phyloP scores from a whole-genome alignment of 2,797 vertebrate genomes.

The Trachops cirrhosus region DNA sequence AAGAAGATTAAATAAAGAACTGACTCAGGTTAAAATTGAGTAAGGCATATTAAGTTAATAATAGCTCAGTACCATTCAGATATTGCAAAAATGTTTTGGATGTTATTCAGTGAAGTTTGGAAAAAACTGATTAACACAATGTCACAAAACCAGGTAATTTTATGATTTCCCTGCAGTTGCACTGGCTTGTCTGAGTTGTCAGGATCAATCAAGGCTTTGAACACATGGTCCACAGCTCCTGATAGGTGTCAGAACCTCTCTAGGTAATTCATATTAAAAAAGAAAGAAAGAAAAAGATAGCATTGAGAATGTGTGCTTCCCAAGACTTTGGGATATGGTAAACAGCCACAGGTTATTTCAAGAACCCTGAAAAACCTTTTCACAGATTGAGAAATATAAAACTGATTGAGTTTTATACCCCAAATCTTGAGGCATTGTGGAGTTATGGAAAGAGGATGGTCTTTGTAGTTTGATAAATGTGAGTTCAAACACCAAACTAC shows the following conservation, averaged over 20 bases:
- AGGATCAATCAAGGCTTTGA: not conserved
- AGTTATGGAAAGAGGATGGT: not conserved
- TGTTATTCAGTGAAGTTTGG: not conserved
- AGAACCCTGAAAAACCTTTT: not conserved
- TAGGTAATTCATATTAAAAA: not conserved
- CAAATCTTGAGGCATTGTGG: not conserved
- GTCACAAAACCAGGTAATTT: not conserved
- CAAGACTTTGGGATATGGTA: not conserved
- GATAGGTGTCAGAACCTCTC: not conserved
- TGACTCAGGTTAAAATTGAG: not conserved
- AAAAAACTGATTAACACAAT: not conserved
- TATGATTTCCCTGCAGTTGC: not conserved
- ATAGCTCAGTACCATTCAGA: not conserved
- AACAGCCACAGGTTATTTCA: not conserved
- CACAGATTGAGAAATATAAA: conserved; percentile 24
- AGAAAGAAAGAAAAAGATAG: not conserved
- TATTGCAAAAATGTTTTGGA: not conserved
- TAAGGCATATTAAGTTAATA: not conserved
- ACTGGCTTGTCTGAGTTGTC: not conserved
- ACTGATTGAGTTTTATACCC: not conserved
- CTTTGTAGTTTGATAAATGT: not conserved
- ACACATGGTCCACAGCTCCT: not conserved
- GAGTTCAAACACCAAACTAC: not conserved
- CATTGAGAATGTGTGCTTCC: not conserved
- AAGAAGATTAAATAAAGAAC: not conserved